Conservation (phyloP, 2,888 invertebrate species). For the Drosophila prolongata region DNA sequence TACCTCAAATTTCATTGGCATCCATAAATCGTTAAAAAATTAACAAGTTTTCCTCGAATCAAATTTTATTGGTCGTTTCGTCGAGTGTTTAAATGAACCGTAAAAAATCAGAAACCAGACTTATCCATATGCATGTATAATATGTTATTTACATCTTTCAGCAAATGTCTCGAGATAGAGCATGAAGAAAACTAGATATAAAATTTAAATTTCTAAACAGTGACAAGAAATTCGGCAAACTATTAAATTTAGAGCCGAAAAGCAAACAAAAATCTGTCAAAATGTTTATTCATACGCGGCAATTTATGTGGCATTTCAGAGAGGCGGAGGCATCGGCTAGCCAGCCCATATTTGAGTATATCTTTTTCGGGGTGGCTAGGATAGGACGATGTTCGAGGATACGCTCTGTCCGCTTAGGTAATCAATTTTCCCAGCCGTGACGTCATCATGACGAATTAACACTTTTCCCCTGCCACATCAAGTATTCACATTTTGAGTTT, state of each 20-base stretch:
- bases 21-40: conserved; percentile 11
- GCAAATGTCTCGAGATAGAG: conserved; percentile 42
- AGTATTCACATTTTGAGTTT: conserved; percentile 50
- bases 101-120: conserved; percentile 35
- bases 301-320: conserved; percentile 55
- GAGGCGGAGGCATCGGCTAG: conserved; percentile 3
- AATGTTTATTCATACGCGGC: conserved; percentile 79
- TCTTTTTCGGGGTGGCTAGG: conserved; percentile 30
- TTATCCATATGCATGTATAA: conserved; percentile 52
- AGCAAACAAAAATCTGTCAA: conserved; percentile 70
- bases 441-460: conserved; percentile 84
- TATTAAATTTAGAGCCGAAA: conserved; percentile 61
- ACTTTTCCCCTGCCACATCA: conserved; percentile 60
- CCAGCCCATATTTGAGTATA: conserved; percentile 17
- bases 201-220: conserved; percentile 62
- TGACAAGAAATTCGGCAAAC: conserved; percentile 55
- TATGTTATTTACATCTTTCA: conserved; percentile 43
- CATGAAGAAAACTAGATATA: conserved; percentile 31
- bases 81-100: conserved; percentile 35
- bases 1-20: background rate
- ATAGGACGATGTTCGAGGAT: conserved; percentile 62
- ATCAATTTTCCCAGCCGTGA: conserved; percentile 83
- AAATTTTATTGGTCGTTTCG: conserved; percentile 36
- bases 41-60: conserved; percentile 24
- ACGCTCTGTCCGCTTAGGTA: conserved; percentile 74